Percentiles rank a stretch among this genome's conserved stretches.
phyloP scores from a whole-genome alignment of 2,888 invertebrate species.

The Selenia dentaria region DNA sequence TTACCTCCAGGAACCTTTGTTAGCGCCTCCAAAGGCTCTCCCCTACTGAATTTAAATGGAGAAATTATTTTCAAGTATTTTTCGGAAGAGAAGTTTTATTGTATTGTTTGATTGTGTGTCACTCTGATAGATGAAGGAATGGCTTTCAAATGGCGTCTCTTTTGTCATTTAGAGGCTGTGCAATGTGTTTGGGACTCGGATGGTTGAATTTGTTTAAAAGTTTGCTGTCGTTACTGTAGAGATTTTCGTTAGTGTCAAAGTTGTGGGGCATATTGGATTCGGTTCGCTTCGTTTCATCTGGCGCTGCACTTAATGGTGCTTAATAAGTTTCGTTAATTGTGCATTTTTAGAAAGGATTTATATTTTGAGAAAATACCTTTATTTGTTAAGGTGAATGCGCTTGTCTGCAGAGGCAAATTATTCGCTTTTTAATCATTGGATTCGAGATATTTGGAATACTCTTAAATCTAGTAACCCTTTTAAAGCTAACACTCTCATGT shows the following conservation, averaged over 20 bases:
- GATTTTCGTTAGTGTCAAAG: conserved; percentile 39
- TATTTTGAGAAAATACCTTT: too few species aligned
- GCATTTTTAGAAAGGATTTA: background rate
- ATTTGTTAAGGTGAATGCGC: too few species aligned
- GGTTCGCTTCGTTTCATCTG: conserved; percentile 9
- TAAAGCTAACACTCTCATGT: too few species aligned
- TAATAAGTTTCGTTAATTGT: background rate
- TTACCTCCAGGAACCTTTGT: conserved; percentile 74
- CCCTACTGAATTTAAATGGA: conserved; percentile 82
- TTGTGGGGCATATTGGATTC: conserved; percentile 28
- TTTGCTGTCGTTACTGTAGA: conserved; percentile 50
- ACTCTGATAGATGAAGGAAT: conserved; percentile 80
- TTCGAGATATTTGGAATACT: too few species aligned
- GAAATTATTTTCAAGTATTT: conserved; percentile 84
- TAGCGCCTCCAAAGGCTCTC: conserved; percentile 57
- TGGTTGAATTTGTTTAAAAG: conserved; percentile 79
- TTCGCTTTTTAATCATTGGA: too few species aligned
- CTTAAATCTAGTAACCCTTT: too few species aligned
- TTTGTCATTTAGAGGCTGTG: conserved; percentile 66
- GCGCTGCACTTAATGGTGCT: conserved; percentile 6
- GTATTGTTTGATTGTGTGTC: conserved; percentile 84
- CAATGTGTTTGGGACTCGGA: conserved; percentile 64
- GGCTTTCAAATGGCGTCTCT: conserved; percentile 69
- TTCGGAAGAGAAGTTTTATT: conserved; percentile 82
- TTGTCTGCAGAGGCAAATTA: too few species aligned